phyloP scores from a whole-genome alignment of 2,888 invertebrate genomes.

The Calameuta idolon region DNA sequence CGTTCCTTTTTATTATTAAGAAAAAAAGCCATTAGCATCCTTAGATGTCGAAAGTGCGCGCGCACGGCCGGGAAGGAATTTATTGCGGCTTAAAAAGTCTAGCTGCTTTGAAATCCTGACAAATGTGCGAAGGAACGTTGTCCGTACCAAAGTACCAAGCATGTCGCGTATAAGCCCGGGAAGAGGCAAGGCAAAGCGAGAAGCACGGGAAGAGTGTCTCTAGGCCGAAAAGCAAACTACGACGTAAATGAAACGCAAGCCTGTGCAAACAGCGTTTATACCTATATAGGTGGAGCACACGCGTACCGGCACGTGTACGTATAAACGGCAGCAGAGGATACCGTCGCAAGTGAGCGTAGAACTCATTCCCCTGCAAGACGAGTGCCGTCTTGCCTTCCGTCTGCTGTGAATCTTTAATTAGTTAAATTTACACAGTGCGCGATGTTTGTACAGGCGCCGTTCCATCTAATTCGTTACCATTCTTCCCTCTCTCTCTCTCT shows the following conservation, averaged over 20 bases:
- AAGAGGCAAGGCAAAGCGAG: conserved; percentile 13
- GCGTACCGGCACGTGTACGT: conserved; percentile 7
- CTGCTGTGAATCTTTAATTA: conserved; percentile 42
- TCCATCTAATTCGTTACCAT: conserved; percentile 12
- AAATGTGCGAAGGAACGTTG: conserved; percentile 68
- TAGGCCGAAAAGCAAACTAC: conserved; percentile 63
- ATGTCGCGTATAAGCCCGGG: background rate
- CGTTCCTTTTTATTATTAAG: background rate
- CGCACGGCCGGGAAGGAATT: conserved; percentile 52
- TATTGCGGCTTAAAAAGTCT: conserved; percentile 70
- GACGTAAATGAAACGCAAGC: conserved; percentile 39
- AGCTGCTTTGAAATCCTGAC: conserved; percentile 77
- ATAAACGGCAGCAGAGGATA: background rate
- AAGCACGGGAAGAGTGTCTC: conserved; percentile 43
- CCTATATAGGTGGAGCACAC: background rate
- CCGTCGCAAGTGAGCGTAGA: background rate
- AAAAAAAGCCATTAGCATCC: background rate
- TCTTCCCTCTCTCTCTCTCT: background rate
- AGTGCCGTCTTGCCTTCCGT: background rate
- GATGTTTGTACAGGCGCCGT: conserved; percentile 46
- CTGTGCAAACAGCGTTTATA: conserved; percentile 42
- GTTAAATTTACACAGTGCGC: conserved; percentile 41
- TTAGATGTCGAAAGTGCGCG: conserved; percentile 10
- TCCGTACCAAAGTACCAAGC: conserved; percentile 18
- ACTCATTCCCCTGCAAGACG: background rate